These are phyloP conservation scores for Acrobasis suavella DNA, from an alignment of 2,888 invertebrate genomes.

Conservation along the genomic window DNA sequence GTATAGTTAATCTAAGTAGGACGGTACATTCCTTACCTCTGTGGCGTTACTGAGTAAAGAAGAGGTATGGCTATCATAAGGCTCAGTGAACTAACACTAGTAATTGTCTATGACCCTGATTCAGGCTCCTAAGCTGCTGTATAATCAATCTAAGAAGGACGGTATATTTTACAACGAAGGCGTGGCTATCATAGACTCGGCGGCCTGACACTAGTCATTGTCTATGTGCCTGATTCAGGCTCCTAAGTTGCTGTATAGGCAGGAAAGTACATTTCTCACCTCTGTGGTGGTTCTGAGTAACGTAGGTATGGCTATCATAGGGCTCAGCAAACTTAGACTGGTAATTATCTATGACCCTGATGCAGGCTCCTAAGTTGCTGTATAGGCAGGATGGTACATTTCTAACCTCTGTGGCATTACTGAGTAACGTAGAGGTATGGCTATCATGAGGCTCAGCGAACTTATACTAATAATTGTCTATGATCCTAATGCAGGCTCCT, in stretches of 20 bases:
- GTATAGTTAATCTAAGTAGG: not conserved
- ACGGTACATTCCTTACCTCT: conserved; percentile 18
- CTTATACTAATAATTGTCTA: conserved; percentile 45
- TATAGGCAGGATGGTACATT: not conserved
- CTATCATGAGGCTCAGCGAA: conserved; percentile 44
- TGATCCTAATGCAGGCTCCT: conserved; percentile 41
- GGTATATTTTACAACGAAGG: conserved; percentile 34
- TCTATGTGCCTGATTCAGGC: conserved; percentile 45
- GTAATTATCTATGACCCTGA: no score
- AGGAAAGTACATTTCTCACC: no score
- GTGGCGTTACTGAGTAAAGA: conserved; percentile 39
- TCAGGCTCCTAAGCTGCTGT: conserved; percentile 42
- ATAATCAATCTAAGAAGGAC: no score
- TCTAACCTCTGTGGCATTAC: conserved; percentile 33
- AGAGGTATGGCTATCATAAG: conserved; percentile 41
- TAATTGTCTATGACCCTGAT: conserved; percentile 45
- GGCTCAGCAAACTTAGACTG: conserved; percentile 39
- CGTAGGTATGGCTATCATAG: no score
- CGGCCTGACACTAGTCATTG: conserved; percentile 42
- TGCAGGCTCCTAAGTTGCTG: conserved; percentile 44
- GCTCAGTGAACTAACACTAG: conserved; percentile 42
- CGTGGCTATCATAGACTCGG: conserved; percentile 44
- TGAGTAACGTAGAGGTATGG: conserved; percentile 41
- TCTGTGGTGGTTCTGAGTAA: no score
- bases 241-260: conserved; percentile 38